Percentiles rank a stretch among this genome's conserved stretches.
Evolutionary conservation across 2,888 invertebrate genomes (phyloP).

Genomic region (Heliconius cydno): DNA sequence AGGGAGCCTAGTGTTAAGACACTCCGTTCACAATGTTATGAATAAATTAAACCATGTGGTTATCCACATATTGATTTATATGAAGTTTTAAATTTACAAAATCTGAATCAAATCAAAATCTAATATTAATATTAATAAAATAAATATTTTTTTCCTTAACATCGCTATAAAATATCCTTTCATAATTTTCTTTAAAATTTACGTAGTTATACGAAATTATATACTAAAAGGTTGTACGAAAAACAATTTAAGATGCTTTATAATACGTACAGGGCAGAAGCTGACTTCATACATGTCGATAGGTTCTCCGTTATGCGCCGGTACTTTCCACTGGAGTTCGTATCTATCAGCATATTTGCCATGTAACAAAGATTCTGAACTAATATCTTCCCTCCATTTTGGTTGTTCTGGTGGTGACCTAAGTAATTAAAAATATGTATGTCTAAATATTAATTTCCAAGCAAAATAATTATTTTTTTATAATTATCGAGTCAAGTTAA

Average conservation of each 20-base stretch:
- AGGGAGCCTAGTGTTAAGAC: too few relatives aligned
- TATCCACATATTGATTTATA: too few relatives aligned
- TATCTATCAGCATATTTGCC: slow-evolving; percentile 89
- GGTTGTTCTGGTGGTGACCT: slow-evolving; percentile 89
- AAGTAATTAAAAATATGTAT: not conserved
- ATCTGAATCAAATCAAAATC: too few relatives aligned
- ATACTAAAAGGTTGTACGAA: not conserved
- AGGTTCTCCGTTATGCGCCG: slow-evolving; percentile 94
- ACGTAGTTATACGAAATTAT: not conserved
- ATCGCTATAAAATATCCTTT: too few relatives aligned
- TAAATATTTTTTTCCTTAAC: too few relatives aligned
- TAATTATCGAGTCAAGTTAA: too few relatives aligned
- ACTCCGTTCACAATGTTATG: too few relatives aligned
- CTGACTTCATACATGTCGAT: slow-evolving; percentile 92
- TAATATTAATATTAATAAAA: too few relatives aligned
- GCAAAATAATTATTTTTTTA: too few relatives aligned
- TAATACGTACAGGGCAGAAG: slow-evolving; percentile 88
- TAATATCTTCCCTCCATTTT: slow-evolving; percentile 76
- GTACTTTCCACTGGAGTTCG: slow-evolving; percentile 92
- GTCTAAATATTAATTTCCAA: too few relatives aligned
- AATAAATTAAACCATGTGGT: too few relatives aligned
- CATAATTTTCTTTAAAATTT: not conserved
- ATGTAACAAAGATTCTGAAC: slow-evolving; percentile 74
- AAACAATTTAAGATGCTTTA: not conserved
- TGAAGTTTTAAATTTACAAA: too few relatives aligned